A percentile compares a stretch with the other conserved stretches of the same genome.
These are phyloP conservation scores for Synanceia verrucosa DNA, from an alignment of 2,797 vertebrate species.

Conservation along the genomic window DNA sequence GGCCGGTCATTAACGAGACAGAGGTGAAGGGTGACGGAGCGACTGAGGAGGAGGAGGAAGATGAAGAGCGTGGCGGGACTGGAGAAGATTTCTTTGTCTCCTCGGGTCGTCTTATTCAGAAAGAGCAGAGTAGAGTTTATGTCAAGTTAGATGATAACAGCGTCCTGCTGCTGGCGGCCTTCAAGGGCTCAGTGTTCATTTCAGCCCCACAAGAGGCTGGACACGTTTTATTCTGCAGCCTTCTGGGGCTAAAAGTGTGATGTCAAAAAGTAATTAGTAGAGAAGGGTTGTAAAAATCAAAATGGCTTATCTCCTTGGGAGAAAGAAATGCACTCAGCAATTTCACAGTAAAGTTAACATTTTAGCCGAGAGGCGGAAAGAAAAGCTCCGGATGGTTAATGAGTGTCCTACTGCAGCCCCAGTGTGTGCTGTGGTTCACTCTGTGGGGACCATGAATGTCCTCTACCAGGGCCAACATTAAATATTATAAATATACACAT, in stretches of 20 bases:
- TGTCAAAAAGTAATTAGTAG: slow-evolving; percentile 24
- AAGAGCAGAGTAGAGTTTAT: background rate
- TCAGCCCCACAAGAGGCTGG: background rate
- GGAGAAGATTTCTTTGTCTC: background rate
- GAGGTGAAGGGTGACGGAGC: slow-evolving; percentile 32
- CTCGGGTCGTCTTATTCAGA: slow-evolving; percentile 15
- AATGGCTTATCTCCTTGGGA: background rate
- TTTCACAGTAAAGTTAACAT: background rate
- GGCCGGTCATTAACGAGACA: slow-evolving; percentile 53
- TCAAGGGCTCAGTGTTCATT: slow-evolving; percentile 14
- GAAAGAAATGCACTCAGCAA: slow-evolving; percentile 11
- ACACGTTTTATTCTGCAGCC: background rate
- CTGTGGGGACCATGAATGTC: background rate
- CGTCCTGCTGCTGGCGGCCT: background rate
- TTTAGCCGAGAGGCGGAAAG: background rate
- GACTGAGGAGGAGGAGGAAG: background rate
- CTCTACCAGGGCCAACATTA: background rate
- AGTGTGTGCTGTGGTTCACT: background rate
- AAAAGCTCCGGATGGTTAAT: too few species aligned
- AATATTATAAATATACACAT: too few species aligned
- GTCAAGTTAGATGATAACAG: background rate
- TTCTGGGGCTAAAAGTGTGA: background rate
- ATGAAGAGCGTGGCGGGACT: background rate
- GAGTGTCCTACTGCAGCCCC: too few species aligned
- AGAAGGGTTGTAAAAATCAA: slow-evolving; percentile 2